These are phyloP conservation scores for Labrus mixtus DNA, from an alignment of 2,113 vertebrate species.

Conservation along the genomic window DNA sequence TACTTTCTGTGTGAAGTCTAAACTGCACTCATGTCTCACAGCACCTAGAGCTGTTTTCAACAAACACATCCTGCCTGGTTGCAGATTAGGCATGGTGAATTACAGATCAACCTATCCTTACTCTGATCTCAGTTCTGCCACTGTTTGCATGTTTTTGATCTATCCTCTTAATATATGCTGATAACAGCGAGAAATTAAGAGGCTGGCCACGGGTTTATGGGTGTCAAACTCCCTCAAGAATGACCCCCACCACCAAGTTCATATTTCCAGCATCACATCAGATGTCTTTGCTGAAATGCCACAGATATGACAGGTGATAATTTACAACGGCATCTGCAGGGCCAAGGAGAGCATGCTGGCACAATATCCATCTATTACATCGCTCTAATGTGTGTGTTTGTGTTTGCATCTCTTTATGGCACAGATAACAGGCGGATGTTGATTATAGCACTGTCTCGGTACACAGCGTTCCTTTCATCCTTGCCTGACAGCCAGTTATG, in stretches of 20 bases:
- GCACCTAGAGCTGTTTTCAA: conserved; percentile 51
- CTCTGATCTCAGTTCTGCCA: conserved; percentile 73
- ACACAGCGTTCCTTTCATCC: conserved; percentile 42
- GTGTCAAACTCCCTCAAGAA: conserved; percentile 29
- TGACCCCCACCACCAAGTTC: conserved; percentile 28
- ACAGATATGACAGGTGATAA: conserved; percentile 73
- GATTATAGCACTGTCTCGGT: conserved; percentile 45
- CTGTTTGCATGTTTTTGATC: conserved; percentile 73
- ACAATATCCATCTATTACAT: conserved; percentile 58
- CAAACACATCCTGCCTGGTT: conserved; percentile 47
- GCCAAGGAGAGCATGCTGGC: conserved; percentile 29
- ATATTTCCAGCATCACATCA: conserved; percentile 63
- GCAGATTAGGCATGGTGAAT: conserved; percentile 73
- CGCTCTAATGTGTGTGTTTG: conserved; percentile 23
- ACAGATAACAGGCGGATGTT: conserved; percentile 55
- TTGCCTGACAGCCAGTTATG: conserved; percentile 61
- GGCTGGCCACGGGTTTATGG: background rate
- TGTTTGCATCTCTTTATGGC: conserved; percentile 52
- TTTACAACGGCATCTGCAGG: conserved; percentile 61
- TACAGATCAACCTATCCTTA: conserved; percentile 69
- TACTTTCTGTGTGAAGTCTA: background rate
- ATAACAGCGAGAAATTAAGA: conserved; percentile 62
- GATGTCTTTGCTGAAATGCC: conserved; percentile 65
- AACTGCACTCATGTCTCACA: conserved; percentile 19
- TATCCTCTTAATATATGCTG: conserved; percentile 72